A percentile compares a stretch with the other conserved stretches of the same genome.
phyloP scores from a whole-genome alignment of 2,888 invertebrate species.

The Tachina lurida region DNA sequence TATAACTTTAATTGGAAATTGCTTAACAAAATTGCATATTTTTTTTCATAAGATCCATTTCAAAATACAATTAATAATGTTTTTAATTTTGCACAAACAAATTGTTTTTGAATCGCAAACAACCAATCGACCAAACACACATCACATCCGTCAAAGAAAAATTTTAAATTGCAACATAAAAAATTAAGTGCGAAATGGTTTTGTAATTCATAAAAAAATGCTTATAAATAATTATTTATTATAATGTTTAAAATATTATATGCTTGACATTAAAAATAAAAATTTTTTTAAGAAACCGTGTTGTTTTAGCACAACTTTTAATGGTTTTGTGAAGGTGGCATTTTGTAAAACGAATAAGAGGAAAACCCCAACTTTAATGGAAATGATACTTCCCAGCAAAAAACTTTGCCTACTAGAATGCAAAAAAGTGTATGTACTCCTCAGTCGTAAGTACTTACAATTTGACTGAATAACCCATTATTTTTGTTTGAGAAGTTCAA shows the following conservation, averaged over 20 bases:
- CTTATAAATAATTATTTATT: slow-evolving; percentile 13
- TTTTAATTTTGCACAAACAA: slow-evolving; percentile 9
- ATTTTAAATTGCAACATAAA: slow-evolving; percentile 4
- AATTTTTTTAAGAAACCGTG: not conserved
- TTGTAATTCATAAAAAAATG: not conserved
- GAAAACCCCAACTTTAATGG: not conserved
- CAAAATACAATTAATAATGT: not conserved
- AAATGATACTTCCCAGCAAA: too few species aligned
- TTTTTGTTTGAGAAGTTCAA: too few species aligned
- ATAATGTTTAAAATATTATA: not conserved
- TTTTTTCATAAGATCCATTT: slow-evolving; percentile 1
- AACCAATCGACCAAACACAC: slow-evolving; percentile 1
- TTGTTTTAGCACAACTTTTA: slow-evolving; percentile 7
- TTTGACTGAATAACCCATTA: too few species aligned
- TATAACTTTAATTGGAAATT: not conserved
- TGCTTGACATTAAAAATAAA: slow-evolving; percentile 22
- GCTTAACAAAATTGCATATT: not conserved
- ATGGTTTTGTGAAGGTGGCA: slow-evolving; percentile 26
- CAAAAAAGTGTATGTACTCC: too few species aligned
- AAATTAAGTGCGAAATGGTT: not conserved
- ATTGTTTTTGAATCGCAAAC: slow-evolving; percentile 15
- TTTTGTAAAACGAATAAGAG: not conserved
- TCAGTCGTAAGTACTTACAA: too few species aligned
- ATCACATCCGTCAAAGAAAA: not conserved
- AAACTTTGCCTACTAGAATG: too few species aligned